A percentile compares a stretch with the other conserved stretches of the same genome.
phyloP scores from a whole-genome alignment of 2,113 vertebrate species.

The Larimichthys crocea region DNA sequence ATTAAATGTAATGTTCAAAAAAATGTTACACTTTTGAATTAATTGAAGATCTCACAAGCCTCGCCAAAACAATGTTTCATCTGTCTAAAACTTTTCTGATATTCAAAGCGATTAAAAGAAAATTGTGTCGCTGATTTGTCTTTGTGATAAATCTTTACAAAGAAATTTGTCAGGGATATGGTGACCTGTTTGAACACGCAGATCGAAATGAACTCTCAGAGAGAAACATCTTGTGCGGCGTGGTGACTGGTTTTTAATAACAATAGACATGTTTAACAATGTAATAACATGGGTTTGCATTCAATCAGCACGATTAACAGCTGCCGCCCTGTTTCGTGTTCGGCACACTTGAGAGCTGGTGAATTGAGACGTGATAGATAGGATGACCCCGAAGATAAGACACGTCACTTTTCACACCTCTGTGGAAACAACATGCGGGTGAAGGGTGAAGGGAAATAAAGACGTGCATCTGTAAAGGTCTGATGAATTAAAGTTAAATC shows the following conservation, averaged over 20 bases:
- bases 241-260: slow-evolving; percentile 9
- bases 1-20: too few species aligned
- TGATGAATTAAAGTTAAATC: slow-evolving; percentile 17
- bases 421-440: slow-evolving; percentile 11
- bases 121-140: not conserved
- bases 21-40: not conserved
- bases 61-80: not conserved
- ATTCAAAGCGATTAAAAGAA: not conserved
- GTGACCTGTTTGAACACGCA: not conserved
- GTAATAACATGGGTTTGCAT: not conserved
- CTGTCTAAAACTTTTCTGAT: not conserved
- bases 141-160: not conserved
- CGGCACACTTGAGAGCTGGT: not conserved
- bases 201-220: not conserved
- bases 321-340: not conserved
- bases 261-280: slow-evolving; percentile 1
- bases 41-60: not conserved
- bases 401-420: slow-evolving; percentile 19
- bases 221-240: not conserved
- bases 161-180: not conserved
- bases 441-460: slow-evolving; percentile 1
- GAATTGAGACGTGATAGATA: slow-evolving; percentile 22
- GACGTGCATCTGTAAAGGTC: slow-evolving; percentile 22
- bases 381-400: slow-evolving; percentile 42
- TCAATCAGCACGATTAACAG: slow-evolving; percentile 6